Evolutionary conservation across 2,888 invertebrate species (phyloP), one percentile per base, ranked within the genome.

Genomic region (Eupithecia vulgata): DNA sequence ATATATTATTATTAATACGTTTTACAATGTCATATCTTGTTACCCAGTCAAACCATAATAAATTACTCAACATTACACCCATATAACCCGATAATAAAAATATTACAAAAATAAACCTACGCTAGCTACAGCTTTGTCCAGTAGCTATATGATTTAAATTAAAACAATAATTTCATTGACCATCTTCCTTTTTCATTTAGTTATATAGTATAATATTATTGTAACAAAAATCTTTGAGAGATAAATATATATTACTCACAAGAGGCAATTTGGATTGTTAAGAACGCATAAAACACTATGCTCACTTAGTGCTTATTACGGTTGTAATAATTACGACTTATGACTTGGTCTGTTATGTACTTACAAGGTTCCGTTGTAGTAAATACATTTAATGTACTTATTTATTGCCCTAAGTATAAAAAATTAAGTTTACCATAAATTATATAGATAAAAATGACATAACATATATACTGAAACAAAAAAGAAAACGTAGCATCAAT

Each of bases 11-110:
- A 45, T 15, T 37, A n/a, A n/a, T n/a, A 37, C 37, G 17, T 17
- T 45, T 45, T 15, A 45, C 7, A 59, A 17, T 59, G 65, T 37
- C 61, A 78, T 76, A 73, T 76, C 72, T 73, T 67, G 72, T 30
- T 59, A 72, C 68, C 70, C 62, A 70, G 42, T 69, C 61, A 71
- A 70, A 69, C 67, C 59, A 40, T 40, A 30, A 65, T 13, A 48
- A 48, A 69, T 52, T 35, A 71, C 40, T 45, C 21, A 66, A 71
- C 64, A 71, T 69, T 52, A 73, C 42, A 67, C 35, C 66, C 34
- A 71, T 52, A 10, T 68, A 67, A 57, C 68, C 71, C 61, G 13
- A 59, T 59, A 34, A 34, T 21, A 21, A 52, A 8, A 48, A 7
- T 30, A 13, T 61, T 8, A 17, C 17, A 61, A 34, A 61, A 61